Conservation (phyloP, 2,113 vertebrate genomes). For the Vulpes ferrilata region DNA sequence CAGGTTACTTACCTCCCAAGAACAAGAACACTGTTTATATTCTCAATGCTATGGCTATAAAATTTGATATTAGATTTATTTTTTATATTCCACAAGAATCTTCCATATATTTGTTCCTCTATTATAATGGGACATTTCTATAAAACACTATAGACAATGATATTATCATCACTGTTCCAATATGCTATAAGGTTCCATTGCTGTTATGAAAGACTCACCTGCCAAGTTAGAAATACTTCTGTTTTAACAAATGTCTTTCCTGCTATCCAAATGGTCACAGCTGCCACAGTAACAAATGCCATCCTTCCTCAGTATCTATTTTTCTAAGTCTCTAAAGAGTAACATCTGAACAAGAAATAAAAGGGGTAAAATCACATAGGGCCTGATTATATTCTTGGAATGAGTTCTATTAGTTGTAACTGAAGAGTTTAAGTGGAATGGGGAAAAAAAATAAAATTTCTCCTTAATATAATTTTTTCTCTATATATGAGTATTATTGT, state of each 20-base stretch:
- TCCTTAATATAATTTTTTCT: neutral
- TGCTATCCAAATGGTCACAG: constrained; percentile 48
- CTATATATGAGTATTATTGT: neutral
- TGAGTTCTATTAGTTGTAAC: neutral
- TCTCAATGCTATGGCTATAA: neutral
- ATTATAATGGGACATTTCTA: neutral
- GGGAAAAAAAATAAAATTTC: neutral
- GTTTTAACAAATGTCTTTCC: constrained; percentile 59
- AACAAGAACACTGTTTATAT: neutral
- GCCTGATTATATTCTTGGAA: neutral
- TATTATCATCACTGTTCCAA: neutral
- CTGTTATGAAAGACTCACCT: neutral
- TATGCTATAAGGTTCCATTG: neutral
- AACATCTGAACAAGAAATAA: constrained; percentile 38
- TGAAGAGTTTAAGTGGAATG: neutral
- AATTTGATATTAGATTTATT: neutral
- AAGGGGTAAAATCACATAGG: neutral
- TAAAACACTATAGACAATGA: neutral
- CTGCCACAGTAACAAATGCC: constrained; percentile 44
- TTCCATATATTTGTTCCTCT: neutral
- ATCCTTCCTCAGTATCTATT: neutral
- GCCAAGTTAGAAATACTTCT: constrained; percentile 1
- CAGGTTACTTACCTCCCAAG: neutral
- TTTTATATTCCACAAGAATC: neutral
- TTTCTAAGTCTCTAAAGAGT: constrained; percentile 3